These are phyloP conservation scores for Cerceris ruficornis DNA, from an alignment of 2,888 invertebrate species.

Conservation along the genomic window DNA sequence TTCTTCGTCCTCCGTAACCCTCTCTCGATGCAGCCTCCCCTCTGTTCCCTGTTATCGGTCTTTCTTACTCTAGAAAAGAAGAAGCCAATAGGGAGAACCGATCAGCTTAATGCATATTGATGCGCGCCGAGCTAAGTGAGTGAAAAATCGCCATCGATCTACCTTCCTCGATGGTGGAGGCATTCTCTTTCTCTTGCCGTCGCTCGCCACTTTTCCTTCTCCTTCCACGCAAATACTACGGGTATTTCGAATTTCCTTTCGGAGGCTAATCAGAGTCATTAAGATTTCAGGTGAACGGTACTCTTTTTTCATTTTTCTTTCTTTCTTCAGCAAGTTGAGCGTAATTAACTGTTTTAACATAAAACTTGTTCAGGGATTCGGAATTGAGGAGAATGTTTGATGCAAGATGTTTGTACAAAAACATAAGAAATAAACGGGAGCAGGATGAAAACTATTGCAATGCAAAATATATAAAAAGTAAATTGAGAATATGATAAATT, in stretches of 20 bases:
- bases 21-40: conserved; percentile 35
- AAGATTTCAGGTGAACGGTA: not conserved
- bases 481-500: too few relatives aligned
- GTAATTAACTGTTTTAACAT: too few relatives aligned
- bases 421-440: too few relatives aligned
- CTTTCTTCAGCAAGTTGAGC: too few relatives aligned
- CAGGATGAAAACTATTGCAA: too few relatives aligned
- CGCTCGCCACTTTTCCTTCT: conserved; percentile 46
- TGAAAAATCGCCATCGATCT: conserved; percentile 82
- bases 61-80: conserved; percentile 60
- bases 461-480: too few relatives aligned
- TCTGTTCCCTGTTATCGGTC: conserved; percentile 40
- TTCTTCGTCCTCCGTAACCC: conserved; percentile 22
- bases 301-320: not conserved
- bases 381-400: too few relatives aligned
- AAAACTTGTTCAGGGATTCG: too few relatives aligned
- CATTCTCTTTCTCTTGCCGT: conserved; percentile 57
- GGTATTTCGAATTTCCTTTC: conserved; percentile 38
- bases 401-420: too few relatives aligned
- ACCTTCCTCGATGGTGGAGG: conserved; percentile 63
- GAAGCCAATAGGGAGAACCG: conserved; percentile 79
- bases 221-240: conserved; percentile 31
- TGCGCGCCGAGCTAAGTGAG: conserved; percentile 80
- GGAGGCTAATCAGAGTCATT: conserved; percentile 5
- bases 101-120: conserved; percentile 82